Evolutionary conservation across 1,140 invertebrate genomes (phyloP), one percentile per base, ranked within the genome.

Genomic region (Orussus abietinus): DNA sequence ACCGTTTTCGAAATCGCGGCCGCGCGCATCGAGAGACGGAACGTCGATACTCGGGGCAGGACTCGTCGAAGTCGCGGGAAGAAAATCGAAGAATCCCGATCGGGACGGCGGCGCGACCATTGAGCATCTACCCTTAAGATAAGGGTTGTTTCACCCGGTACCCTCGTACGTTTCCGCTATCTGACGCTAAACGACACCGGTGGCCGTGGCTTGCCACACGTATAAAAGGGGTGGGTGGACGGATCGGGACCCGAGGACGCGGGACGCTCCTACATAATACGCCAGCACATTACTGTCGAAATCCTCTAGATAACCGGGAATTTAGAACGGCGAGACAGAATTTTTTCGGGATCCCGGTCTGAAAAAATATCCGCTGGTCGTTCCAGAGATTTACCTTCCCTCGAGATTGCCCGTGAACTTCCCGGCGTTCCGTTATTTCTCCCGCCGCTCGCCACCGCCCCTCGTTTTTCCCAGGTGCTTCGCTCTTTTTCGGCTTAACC

Each of bases 101-200:
- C n/a, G n/a, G n/a, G n/a, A n/a, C n/a, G n/a, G n/a, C n/a, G n/a
- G n/a, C n/a, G n/a, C n/a, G 22, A n/a, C 62, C 68, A 69, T 69
- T 68, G 66, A 69, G 66, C 68, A 63, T 57, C 54, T 66, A 57
- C 62, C 66, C 64, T 68, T 66, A 66, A 68, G 66, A 69, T 68
- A 69, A 69, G 62, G 62, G 51, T 59, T 54, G 53, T 57, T 64
- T 64, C 52, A 55, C 59, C 60, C 58, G 38, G 50, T 57, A n/a
- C 51, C 43, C 54, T 61, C 59, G 60, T 62, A 62, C 58, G 58
- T 62, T 62, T 62, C 45, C 59, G 53, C 59, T 62, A 62, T 62
- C 59, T 62, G 51, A 62, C 53, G 59, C 59, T 61, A 62, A 62
- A 61, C 42, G 45, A 37, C 46, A 63, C 46, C 53, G 56, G 33